Conservation (phyloP, 2,888 invertebrate species). For the Allophyes oxyacanthae region DNA sequence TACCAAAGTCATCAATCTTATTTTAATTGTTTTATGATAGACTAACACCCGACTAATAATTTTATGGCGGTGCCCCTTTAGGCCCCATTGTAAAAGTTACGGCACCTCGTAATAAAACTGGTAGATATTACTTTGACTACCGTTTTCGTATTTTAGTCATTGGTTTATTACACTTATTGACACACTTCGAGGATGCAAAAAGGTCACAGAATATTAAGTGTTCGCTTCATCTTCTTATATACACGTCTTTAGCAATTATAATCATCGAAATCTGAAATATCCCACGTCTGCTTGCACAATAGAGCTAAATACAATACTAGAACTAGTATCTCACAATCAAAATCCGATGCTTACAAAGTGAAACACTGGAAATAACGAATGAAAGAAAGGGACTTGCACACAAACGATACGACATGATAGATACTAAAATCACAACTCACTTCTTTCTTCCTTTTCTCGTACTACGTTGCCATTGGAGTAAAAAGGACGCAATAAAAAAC, state of each 20-base stretch:
- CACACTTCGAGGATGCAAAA: slow-evolving; percentile 75
- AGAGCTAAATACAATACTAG: slow-evolving; percentile 49
- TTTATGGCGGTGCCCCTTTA: slow-evolving; percentile 87
- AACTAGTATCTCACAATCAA: slow-evolving; percentile 57
- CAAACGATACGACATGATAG: slow-evolving; percentile 58
- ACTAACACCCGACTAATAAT: slow-evolving; percentile 72
- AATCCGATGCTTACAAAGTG: slow-evolving; percentile 73
- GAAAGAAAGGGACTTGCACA: slow-evolving; percentile 69
- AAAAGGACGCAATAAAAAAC: slow-evolving; percentile 46
- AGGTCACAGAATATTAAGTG: slow-evolving; percentile 81
- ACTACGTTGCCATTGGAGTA: slow-evolving; percentile 51
- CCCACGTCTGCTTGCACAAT: slow-evolving; percentile 37
- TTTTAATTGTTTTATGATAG: slow-evolving; percentile 80
- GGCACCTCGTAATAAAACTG: slow-evolving; percentile 73
- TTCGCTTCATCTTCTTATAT: slow-evolving; percentile 70
- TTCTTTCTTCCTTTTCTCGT: slow-evolving; percentile 59
- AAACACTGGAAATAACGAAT: slow-evolving; percentile 81
- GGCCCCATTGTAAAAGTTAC: slow-evolving; percentile 84
- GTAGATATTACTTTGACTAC: slow-evolving; percentile 66
- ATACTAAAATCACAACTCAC: slow-evolving; percentile 58
- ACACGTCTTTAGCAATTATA: slow-evolving; percentile 62
- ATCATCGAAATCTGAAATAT: slow-evolving; percentile 44
- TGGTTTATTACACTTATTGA: slow-evolving; percentile 74
- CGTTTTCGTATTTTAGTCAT: slow-evolving; percentile 67
- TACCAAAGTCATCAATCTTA: slow-evolving; percentile 75